Base-by-base conservation (phyloP, 2,113 vertebrate species). In the Theropithecus gelada region DNA sequence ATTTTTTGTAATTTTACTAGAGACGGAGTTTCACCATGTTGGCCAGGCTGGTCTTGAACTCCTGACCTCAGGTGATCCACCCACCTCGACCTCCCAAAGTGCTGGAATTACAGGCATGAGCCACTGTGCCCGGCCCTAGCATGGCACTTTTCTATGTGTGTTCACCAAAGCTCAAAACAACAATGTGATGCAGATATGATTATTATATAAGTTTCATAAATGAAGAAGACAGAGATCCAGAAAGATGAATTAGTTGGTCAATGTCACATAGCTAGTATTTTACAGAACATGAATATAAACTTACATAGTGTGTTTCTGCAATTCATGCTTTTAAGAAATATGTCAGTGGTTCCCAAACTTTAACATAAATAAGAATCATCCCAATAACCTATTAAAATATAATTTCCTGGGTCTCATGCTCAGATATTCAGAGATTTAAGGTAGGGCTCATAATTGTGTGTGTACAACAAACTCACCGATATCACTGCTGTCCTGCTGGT, bases 401-500 rank as follows among this genome's bases (percentile, higher is more conserved):
- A 18, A 0, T 52, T 76, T 84, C 70, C 16, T 57, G 20, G 16
- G 3, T 6, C 35, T 7, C 3, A 22, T 12, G 8, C 22, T 82
- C 30, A 93, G 40, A 22, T 57, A 64, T 40, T 72, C 72, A 85
- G 40, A 57, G 16, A 32, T 11, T 82, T 43, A n/a, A 23, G 8
- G 10, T 27, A 7, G 16, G 6, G 2, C 18, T 80, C 16, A 8
- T 32, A 55, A 32, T 48, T 55, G 3, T 30, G 22, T 8, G 17
- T 68, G 84, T 68, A 38, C 84, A 50, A 86, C 23, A 61, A 38
- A 27, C 1, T 25, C 66, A 43, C 2, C 9, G 43, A 23, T 45
- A 8, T 8, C 66, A 5, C 7, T 43, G 8, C 6, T 38, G 2
- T 45, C 45, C 2, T 64, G 0, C n/a, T 14, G 1, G 22, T 23